These are phyloP conservation scores for Drepana arcuata DNA, from an alignment of 1,140 invertebrate genomes.

Conservation along the genomic window DNA sequence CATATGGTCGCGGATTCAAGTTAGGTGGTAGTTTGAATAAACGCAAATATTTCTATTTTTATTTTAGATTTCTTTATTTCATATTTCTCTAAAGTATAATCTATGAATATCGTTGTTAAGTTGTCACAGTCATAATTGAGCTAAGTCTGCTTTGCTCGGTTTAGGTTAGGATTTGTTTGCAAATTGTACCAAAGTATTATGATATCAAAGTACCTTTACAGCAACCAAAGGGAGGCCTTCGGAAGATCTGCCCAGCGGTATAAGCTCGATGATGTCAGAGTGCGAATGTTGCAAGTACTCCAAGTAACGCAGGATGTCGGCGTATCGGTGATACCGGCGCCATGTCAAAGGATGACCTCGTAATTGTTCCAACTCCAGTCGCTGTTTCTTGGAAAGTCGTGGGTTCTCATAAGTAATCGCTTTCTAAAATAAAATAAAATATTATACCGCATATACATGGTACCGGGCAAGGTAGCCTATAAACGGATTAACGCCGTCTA, in stretches of 20 bases:
- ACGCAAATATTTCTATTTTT: too few relatives aligned
- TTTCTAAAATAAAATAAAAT: conserved; percentile 62
- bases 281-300: conserved; percentile 79
- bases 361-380: conserved; percentile 69
- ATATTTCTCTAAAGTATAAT: too few relatives aligned
- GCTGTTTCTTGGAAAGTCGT: conserved; percentile 73
- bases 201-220: conserved; percentile 66
- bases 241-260: conserved; percentile 79
- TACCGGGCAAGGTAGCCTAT: too few relatives aligned
- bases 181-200: too few relatives aligned
- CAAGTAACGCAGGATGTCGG: conserved; percentile 78
- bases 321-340: conserved; percentile 79
- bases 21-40: too few relatives aligned
- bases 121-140: too few relatives aligned
- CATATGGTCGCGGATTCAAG: too few relatives aligned
- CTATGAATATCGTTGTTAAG: too few relatives aligned
- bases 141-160: too few relatives aligned
- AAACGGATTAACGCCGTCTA: too few relatives aligned
- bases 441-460: too few relatives aligned
- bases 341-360: conserved; percentile 79
- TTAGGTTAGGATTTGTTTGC: conserved; percentile 5
- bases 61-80: too few relatives aligned
- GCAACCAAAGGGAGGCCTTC: conserved; percentile 81
- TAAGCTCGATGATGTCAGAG: conserved; percentile 75
- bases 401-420: conserved; percentile 78